Evolutionary conservation across 2,888 invertebrate genomes (phyloP), one percentile per base, ranked within the genome.

Genomic region (Sminthurinus aureus): DNA sequence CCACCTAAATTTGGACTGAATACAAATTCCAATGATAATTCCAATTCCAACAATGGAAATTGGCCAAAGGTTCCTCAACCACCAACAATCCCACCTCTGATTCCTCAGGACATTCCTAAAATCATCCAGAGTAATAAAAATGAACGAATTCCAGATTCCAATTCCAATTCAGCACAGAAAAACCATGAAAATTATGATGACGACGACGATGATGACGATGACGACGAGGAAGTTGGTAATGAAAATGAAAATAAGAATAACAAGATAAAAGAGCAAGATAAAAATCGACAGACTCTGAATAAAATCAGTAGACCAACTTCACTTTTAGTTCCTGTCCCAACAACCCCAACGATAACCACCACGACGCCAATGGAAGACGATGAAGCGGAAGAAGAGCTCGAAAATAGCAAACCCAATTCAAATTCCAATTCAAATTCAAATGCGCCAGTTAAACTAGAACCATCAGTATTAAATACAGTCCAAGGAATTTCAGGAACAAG

Each of bases 1-100:
- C 86, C 87, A 26, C 92, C 80, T 52, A 80, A 80, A 80, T 80
- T 80, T 80, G 80, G 80, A 51, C 2, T 73, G 0, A 85, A 67
- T 74, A 85, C 79, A 22, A 81, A 20, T 69, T 22, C 13, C 11
- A 22, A 20, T 50, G 26, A 51, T 50, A n/a, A 75, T 18, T 8
- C 3, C 8, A 67, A 67, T 67, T 38, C 11, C 13, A 18, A 58
- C 76, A 26, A 78, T 38, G 26, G 50, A 26, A 11, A 77, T 58
- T 79, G 79, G 78, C 79, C 84, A 13, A 85, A 82, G 66, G 66
- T 83, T n/a, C 69, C 81, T 2, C 58, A 69, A 67, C 80, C 78
- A 24, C 76, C 80, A 13, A 83, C 82, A n/a, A 81, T 81, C 8
- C 82, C 83, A 52, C 83, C 83, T 0, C 20, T 83, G 11, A 69